phyloP scores from a whole-genome alignment of 2,888 invertebrate species.

The Selenia dentaria region DNA sequence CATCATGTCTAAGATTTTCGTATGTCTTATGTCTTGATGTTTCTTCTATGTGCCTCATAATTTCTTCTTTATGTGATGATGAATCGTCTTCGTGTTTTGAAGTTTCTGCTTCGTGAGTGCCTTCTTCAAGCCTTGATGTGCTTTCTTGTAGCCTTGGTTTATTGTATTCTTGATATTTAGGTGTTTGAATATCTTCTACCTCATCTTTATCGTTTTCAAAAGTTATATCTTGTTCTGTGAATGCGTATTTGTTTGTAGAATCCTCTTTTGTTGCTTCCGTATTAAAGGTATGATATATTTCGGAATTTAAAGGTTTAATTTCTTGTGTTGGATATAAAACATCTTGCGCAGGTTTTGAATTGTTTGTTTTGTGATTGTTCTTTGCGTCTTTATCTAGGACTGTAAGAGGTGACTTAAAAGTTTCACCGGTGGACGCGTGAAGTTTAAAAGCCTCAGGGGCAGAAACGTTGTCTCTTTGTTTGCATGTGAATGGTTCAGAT shows the following conservation, averaged over 20 bases:
- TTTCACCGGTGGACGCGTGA: constrained; percentile 6
- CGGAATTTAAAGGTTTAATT: constrained; percentile 56
- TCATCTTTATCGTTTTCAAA: constrained; percentile 6
- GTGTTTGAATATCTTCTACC: no score
- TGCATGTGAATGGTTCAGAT: constrained; percentile 14
- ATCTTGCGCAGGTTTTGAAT: constrained; percentile 39
- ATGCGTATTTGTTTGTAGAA: constrained; percentile 17
- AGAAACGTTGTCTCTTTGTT: constrained; percentile 23
- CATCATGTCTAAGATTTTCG: no score
- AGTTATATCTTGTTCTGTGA: background rate
- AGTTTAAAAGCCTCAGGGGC: constrained; percentile 23
- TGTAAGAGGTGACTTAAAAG: constrained; percentile 22
- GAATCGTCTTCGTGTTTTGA: background rate
- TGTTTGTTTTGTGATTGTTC: constrained; percentile 16
- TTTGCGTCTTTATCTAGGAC: constrained; percentile 29
- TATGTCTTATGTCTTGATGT: no score
- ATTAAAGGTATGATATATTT: constrained; percentile 17
- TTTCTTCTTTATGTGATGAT: no score
- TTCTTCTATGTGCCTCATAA: no score
- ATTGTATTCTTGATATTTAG: constrained; percentile 3
- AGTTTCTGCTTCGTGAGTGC: background rate
- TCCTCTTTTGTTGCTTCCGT: constrained; percentile 10
- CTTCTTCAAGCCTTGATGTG: background rate
- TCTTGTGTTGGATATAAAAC: constrained; percentile 64
- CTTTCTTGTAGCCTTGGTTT: background rate